These are phyloP conservation scores for Takifugu flavidus DNA, from an alignment of 2,113 vertebrate genomes.

Conservation along the genomic window DNA sequence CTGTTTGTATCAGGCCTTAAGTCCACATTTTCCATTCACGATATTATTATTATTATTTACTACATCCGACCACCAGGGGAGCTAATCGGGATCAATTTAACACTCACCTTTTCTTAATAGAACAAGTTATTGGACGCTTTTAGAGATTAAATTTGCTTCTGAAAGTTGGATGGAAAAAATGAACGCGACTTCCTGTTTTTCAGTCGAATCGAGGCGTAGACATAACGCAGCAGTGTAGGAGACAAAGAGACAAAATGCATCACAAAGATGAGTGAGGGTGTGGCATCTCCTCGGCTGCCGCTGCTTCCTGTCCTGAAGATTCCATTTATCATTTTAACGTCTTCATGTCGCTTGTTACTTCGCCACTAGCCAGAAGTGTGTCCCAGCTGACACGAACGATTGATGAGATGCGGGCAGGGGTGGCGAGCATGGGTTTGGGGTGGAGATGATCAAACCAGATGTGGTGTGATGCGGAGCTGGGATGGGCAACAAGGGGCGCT, in stretches of 20 bases:
- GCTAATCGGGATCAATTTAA: too few species aligned
- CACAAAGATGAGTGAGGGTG: constrained; percentile 64
- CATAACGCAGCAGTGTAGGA: constrained; percentile 29
- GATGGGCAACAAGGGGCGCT: constrained; percentile 35
- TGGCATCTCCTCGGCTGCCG: constrained; percentile 63
- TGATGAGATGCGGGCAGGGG: constrained; percentile 72
- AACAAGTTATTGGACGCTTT: too few species aligned
- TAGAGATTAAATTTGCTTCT: too few species aligned
- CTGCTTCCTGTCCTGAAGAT: constrained; percentile 72
- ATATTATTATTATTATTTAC: too few species aligned
- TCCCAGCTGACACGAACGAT: constrained; percentile 74
- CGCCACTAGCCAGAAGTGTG: constrained; percentile 69
- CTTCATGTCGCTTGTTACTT: constrained; percentile 70
- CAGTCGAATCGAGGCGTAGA: constrained; percentile 15
- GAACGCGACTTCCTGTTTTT: constrained; percentile 27
- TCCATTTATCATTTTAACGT: constrained; percentile 78
- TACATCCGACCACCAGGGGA: too few species aligned
- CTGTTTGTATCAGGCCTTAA: too few species aligned
- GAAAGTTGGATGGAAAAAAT: too few species aligned
- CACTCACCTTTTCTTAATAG: too few species aligned
- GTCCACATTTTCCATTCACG: too few species aligned
- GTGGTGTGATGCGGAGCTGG: constrained; percentile 54
- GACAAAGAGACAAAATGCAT: constrained; percentile 65
- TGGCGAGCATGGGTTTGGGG: constrained; percentile 56
- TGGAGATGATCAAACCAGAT: constrained; percentile 77